phyloP scores from a whole-genome alignment of 2,888 invertebrate species.

The Mimachlamys varia region DNA sequence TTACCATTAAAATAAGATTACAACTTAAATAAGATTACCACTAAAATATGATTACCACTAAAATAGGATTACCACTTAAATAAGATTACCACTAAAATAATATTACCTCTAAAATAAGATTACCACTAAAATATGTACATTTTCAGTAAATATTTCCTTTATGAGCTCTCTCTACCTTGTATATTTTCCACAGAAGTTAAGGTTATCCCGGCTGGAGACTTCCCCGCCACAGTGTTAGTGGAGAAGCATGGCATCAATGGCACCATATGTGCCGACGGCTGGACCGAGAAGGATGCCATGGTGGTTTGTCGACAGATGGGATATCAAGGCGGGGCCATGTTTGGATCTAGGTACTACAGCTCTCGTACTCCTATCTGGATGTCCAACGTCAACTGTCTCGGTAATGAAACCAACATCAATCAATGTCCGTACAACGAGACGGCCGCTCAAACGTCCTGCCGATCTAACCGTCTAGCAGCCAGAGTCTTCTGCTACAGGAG shows the following conservation, averaged over 20 bases:
- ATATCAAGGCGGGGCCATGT: slow-evolving; percentile 62
- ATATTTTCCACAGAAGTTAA: slow-evolving; percentile 54
- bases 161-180: background rate
- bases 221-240: slow-evolving; percentile 65
- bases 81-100: too few relatives aligned
- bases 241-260: slow-evolving; percentile 68
- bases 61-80: too few relatives aligned
- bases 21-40: too few relatives aligned
- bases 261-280: slow-evolving; percentile 66
- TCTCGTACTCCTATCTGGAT: slow-evolving; percentile 66
- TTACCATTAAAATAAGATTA: too few relatives aligned
- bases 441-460: slow-evolving; percentile 42
- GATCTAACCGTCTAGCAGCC: slow-evolving; percentile 65
- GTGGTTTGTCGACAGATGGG: slow-evolving; percentile 67
- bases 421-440: slow-evolving; percentile 62
- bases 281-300: slow-evolving; percentile 66
- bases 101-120: too few relatives aligned
- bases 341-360: slow-evolving; percentile 62
- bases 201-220: slow-evolving; percentile 57
- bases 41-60: too few relatives aligned
- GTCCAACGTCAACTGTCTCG: slow-evolving; percentile 66
- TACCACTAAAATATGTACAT: too few relatives aligned
- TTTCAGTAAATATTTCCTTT: too few relatives aligned
- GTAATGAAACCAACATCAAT: slow-evolving; percentile 61
- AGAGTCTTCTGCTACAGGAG: slow-evolving; percentile 66